phyloP scores from a whole-genome alignment of 2,888 invertebrate species.

The Sclerodermus sp. region DNA sequence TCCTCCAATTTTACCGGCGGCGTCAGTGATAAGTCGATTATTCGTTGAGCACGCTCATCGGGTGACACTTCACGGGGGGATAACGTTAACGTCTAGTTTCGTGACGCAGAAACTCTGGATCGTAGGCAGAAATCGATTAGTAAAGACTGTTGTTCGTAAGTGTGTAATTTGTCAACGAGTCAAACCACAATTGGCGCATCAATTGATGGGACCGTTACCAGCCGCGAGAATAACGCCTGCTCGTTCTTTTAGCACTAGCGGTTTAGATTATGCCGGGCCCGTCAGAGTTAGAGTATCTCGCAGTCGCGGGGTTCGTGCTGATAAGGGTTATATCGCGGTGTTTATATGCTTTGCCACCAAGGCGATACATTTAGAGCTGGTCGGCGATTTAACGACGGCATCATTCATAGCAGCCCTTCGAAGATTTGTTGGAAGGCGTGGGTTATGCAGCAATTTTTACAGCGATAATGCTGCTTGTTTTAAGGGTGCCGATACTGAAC shows the following conservation, averaged over 20 bases:
- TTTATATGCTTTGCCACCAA: conserved; percentile 16
- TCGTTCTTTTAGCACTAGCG: conserved; percentile 2
- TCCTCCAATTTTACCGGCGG: not conserved
- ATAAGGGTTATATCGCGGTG: conserved; percentile 11
- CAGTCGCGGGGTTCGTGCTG: conserved; percentile 9
- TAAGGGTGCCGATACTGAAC: conserved; percentile 5
- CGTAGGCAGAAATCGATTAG: not conserved
- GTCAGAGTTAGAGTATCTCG: conserved; percentile 6
- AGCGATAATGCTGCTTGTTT: conserved; percentile 16
- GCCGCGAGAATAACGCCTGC: not conserved
- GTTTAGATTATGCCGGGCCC: conserved; percentile 17
- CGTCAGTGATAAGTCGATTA: not conserved
- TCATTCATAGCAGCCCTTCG: conserved; percentile 9
- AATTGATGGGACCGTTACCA: conserved; percentile 13
- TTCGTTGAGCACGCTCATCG: not conserved
- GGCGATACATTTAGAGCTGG: conserved; percentile 15
- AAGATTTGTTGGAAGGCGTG: conserved; percentile 10
- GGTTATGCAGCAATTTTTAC: conserved; percentile 2
- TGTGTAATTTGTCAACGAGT: conserved; percentile 4
- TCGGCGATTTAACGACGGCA: conserved; percentile 9
- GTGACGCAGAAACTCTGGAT: conserved; percentile 7
- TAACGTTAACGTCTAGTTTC: not conserved
- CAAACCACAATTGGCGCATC: not conserved
- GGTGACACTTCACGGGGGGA: conserved; percentile 1
- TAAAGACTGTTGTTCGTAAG: not conserved